phyloP scores from a whole-genome alignment of 1,140 invertebrate species.

The Teleogryllus occipitalis region DNA sequence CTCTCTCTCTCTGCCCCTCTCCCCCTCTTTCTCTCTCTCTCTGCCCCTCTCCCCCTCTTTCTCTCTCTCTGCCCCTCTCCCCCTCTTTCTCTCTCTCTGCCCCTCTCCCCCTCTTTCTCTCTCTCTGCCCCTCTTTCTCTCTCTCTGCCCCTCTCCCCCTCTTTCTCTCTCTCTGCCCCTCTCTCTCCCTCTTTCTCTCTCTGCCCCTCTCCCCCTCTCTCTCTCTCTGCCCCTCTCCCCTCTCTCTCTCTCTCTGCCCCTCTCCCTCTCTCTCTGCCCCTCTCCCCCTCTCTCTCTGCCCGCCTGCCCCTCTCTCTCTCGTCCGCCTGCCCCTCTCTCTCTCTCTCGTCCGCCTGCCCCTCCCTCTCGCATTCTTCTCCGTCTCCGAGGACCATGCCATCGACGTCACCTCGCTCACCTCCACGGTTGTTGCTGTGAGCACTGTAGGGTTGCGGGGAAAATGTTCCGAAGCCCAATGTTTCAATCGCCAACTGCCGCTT shows the following conservation, averaged over 20 bases:
- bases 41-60: not conserved
- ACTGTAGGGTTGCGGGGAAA: no score
- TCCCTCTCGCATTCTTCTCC: no score
- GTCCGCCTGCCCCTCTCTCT: not conserved
- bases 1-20: not conserved
- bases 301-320: not conserved
- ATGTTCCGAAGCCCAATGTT: no score
- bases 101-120: not conserved
- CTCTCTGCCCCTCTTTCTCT: not conserved
- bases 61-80: not conserved
- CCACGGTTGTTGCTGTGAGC: no score
- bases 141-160: not conserved
- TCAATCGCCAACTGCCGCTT: no score
- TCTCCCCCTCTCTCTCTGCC: not conserved
- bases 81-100: not conserved
- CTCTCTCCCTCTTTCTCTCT: not conserved
- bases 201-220: not conserved
- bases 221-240: not conserved
- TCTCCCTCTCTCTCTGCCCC: no score
- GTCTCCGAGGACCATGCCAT: no score
- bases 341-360: not conserved
- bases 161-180: not conserved
- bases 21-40: slow-evolving; percentile 9
- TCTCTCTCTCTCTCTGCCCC: not conserved
- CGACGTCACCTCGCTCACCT: no score